A percentile compares a stretch with the other conserved stretches of the same genome.
phyloP scores from a whole-genome alignment of 2,888 invertebrate species.

The Hybos culiciformis region DNA sequence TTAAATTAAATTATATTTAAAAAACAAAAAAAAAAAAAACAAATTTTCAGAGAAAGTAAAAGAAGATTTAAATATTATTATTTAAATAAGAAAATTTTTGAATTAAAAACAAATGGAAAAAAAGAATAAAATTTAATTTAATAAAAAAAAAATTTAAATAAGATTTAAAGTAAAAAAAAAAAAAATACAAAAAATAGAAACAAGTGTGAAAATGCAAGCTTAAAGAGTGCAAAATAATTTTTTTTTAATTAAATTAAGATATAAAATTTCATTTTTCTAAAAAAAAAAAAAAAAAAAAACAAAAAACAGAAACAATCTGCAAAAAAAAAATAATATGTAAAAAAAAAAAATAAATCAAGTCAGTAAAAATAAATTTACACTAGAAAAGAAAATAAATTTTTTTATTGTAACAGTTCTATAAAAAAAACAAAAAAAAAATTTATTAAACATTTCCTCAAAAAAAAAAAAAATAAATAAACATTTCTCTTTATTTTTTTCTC shows the following conservation, averaged over 20 bases:
- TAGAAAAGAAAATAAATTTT: slow-evolving; percentile 1
- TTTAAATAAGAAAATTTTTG: too few species aligned
- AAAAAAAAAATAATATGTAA: not conserved
- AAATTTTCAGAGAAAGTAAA: slow-evolving; percentile 16
- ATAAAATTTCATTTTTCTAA: slow-evolving; percentile 7
- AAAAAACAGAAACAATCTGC: not conserved
- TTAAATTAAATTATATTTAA: slow-evolving; percentile 26
- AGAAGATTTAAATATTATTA: slow-evolving; percentile 11
- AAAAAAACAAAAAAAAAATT: slow-evolving; percentile 11
- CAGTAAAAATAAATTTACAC: slow-evolving; percentile 6
- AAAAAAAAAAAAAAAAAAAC: not conserved
- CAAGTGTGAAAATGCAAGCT: slow-evolving; percentile 16
- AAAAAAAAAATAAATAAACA: not conserved
- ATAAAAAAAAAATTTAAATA: not conserved
- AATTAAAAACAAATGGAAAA: slow-evolving; percentile 16
- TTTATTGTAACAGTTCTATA: too few species aligned
- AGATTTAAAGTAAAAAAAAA: not conserved
- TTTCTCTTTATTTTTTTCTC: not conserved
- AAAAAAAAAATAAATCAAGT: not conserved
- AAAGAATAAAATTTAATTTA: slow-evolving; percentile 11
- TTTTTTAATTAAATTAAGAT: slow-evolving; percentile 14
- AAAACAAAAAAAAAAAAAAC: slow-evolving; percentile 24
- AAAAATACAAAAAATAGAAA: slow-evolving; percentile 8
- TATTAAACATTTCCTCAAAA: slow-evolving; percentile 19
- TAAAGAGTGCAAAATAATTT: slow-evolving; percentile 19